Evolutionary conservation across 1,140 invertebrate species (phyloP), one percentile per base, ranked within the genome.

Genomic region (Aphelinus atriplicis): DNA sequence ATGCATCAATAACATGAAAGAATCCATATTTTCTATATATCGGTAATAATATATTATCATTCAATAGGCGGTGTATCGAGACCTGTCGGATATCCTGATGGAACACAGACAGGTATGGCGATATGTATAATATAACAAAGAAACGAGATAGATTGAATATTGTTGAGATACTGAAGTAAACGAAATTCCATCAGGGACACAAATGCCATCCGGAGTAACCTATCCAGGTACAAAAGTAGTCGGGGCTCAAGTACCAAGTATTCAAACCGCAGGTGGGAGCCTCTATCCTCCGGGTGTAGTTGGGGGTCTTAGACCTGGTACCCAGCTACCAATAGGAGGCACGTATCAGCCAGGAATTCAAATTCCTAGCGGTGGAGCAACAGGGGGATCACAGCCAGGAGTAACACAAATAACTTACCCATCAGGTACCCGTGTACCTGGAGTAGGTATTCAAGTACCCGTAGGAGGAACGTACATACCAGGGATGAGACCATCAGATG

Each of bases 201-300:
- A 26, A 26, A 26, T 26, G 26, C 26, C 26, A 26, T 26, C 26
- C 26, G 26, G 26, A 26, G 26, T 26, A 26, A 26, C 10, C 1
- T 48, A 66, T 55, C 62, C 70, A 55, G 65, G 53, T 50, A 53
- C 61, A 68, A 70, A 70, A 73, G 47, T 58, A 71, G 61, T 43
- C 5, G 10, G n/a, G 50, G 50, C 9, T 26, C 53, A 45, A 9
- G 7, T 3, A 2, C n/a, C 46, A 65, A 53, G 61, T 46, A 43
- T 3, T 47, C 71, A 60, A 64, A 3, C 5, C 3, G 7, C 71
- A 47, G 51, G 46, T 10, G 26, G 48, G 26, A 26, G 26, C 26
- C 26, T 26, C 26, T 26, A 26, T 26, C 26, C 26, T 26, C 26
- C 26, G 26, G 26, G 26, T 26, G 26, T 26, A 26, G 26, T 26